Evolutionary conservation across 2,888 invertebrate species (phyloP).

Genomic region (Stenodera caucasica): DNA sequence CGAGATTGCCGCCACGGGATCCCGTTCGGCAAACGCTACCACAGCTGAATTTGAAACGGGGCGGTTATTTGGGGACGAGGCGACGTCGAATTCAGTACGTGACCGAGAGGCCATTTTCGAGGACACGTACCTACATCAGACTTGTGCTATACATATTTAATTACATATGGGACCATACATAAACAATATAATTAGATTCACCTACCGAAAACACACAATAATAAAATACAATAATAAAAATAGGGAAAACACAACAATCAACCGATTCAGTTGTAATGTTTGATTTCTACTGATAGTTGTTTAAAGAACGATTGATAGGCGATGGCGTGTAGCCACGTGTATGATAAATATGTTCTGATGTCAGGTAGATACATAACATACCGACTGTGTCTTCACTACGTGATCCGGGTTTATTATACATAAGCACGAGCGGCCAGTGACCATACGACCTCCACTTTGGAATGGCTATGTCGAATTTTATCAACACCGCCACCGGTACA

Average conservation of each 20-base stretch:
- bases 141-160: slow-evolving; percentile 7
- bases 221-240: too few relatives aligned
- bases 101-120: slow-evolving; percentile 5
- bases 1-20: slow-evolving; percentile 29
- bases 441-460: slow-evolving; percentile 26
- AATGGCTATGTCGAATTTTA: neutral
- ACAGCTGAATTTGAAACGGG: slow-evolving; percentile 4
- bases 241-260: neutral
- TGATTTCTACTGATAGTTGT: neutral
- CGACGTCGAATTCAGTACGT: slow-evolving; percentile 1
- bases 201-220: neutral
- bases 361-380: slow-evolving; percentile 8
- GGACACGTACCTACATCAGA: neutral
- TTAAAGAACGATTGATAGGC: neutral
- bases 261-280: neutral
- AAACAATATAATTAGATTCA: neutral
- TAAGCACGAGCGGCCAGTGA: slow-evolving; percentile 29
- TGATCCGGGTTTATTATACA: slow-evolving; percentile 25
- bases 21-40: slow-evolving; percentile 11
- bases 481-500: neutral
- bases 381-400: slow-evolving; percentile 25
- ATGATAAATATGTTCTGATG: neutral
- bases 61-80: slow-evolving; percentile 1
- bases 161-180: neutral
- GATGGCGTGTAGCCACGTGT: neutral